A percentile compares a stretch with the other conserved stretches of the same genome.
These are phyloP conservation scores for Perizoma flavofasciatum DNA, from an alignment of 2,888 invertebrate genomes.

Conservation along the genomic window DNA sequence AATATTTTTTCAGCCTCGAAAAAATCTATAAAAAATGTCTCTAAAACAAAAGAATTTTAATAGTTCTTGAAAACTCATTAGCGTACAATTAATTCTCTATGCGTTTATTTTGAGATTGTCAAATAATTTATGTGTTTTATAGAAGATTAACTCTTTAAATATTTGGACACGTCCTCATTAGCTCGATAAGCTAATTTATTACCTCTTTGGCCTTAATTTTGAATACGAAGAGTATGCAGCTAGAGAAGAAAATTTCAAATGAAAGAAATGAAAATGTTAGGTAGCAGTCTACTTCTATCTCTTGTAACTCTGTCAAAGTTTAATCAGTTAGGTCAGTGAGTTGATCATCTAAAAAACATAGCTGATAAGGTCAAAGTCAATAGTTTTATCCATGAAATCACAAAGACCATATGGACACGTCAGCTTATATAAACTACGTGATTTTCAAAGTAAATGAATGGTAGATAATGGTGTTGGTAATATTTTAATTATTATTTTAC, in stretches of 20 bases:
- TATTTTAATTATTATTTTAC: too few species aligned
- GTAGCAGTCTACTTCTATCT: not conserved
- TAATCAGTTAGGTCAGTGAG: not conserved
- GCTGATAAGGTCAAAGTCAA: too few species aligned
- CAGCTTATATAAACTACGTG: too few species aligned
- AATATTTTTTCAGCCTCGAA: too few species aligned
- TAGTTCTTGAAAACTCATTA: conserved; percentile 4
- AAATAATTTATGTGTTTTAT: not conserved
- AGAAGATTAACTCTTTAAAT: conserved; percentile 1
- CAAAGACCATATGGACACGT: too few species aligned
- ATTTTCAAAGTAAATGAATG: too few species aligned
- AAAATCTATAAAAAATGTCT: too few species aligned
- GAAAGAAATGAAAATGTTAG: too few species aligned
- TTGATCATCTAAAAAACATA: too few species aligned
- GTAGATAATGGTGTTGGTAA: too few species aligned
- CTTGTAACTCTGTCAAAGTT: not conserved
- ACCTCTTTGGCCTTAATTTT: not conserved
- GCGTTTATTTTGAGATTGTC: conserved; percentile 2
- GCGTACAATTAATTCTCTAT: conserved; percentile 3
- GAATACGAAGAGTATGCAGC: not conserved
- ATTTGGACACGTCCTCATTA: conserved; percentile 6
- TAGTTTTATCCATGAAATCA: too few species aligned
- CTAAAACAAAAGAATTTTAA: conserved; percentile 8
- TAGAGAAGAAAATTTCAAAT: not conserved
- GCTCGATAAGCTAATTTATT: not conserved